These are phyloP conservation scores for Ostrea edulis DNA, from an alignment of 1,140 invertebrate species.

Conservation along the genomic window DNA sequence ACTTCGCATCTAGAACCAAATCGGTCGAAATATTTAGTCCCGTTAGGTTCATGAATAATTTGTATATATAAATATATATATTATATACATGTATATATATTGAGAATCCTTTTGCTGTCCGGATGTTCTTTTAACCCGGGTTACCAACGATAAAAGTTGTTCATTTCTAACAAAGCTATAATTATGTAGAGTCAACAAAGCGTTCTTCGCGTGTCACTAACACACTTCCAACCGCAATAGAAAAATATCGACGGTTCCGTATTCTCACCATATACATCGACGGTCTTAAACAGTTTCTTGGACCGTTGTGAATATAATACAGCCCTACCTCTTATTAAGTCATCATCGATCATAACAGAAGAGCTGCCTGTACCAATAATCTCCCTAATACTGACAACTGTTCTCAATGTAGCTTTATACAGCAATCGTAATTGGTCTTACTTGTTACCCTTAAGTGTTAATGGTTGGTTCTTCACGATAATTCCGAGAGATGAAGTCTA, in stretches of 20 bases:
- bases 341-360: constrained; percentile 10
- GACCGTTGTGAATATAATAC: constrained; percentile 12
- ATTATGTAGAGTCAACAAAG: background rate
- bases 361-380: background rate
- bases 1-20: background rate
- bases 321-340: constrained; percentile 25
- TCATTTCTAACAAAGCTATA: background rate
- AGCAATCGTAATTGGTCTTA: background rate
- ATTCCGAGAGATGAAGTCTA: background rate
- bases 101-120: background rate
- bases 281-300: background rate
- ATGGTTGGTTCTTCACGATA: background rate
- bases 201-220: background rate
- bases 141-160: background rate
- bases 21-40: background rate
- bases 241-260: background rate
- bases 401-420: background rate
- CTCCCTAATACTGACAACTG: background rate
- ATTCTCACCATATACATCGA: background rate
- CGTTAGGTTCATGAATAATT: constrained; percentile 16
- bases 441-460: constrained; percentile 16
- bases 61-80: background rate
- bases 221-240: background rate
- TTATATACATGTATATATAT: too few relatives aligned
- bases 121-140: background rate